A percentile compares a stretch with the other conserved stretches of the same genome.
Conservation (phyloP, 2,113 vertebrate genomes). For the Anseranas semipalmata region DNA sequence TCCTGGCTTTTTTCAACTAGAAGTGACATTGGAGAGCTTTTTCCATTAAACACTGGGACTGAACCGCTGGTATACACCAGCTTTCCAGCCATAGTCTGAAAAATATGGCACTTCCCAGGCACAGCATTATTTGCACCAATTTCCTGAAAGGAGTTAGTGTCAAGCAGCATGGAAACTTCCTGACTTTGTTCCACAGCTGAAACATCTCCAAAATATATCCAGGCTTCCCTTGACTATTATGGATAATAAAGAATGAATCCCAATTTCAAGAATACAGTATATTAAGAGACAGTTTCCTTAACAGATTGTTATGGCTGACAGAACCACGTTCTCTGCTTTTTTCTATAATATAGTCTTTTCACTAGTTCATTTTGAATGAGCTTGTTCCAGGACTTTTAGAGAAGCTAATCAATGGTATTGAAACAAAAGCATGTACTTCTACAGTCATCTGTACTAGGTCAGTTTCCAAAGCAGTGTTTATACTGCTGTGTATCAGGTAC, state of each 20-base stretch:
- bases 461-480: neutral
- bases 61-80: neutral
- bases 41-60: neutral
- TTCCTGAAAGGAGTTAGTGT: neutral
- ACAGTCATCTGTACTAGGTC: neutral
- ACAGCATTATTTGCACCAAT: neutral
- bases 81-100: neutral
- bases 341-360: neutral
- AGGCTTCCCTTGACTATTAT: neutral
- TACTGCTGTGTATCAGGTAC: neutral
- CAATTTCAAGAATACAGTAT: neutral
- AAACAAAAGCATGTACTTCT: neutral
- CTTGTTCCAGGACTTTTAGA: neutral
- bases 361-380: neutral
- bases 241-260: neutral
- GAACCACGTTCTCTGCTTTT: neutral
- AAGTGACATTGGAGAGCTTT: neutral
- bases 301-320: neutral
- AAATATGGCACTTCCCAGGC: neutral
- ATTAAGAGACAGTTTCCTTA: neutral
- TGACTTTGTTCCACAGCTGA: neutral
- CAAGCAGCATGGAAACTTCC: neutral
- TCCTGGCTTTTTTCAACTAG: neutral
- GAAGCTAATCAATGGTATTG: neutral
- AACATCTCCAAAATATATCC: neutral